Conservation (phyloP, 2,888 invertebrate species). For the Coelogynopora nodosa region DNA sequence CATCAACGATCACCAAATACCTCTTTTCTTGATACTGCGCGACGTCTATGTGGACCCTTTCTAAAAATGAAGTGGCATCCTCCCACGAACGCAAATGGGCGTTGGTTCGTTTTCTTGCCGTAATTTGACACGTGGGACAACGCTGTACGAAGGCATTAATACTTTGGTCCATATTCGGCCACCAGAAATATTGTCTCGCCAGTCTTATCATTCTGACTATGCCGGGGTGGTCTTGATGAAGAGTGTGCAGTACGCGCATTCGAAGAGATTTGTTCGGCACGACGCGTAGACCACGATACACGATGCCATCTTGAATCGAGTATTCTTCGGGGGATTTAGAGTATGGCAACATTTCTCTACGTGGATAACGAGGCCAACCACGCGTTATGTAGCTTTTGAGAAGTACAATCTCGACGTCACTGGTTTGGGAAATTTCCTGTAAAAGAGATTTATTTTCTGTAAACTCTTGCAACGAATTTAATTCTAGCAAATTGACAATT, state of each 20-base stretch:
- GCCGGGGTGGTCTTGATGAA: constrained; percentile 36
- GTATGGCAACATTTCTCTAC: constrained; percentile 4
- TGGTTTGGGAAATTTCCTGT: too few species aligned
- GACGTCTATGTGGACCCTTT: constrained; percentile 22
- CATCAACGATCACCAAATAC: neutral
- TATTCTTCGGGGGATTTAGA: constrained; percentile 17
- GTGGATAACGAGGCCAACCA: constrained; percentile 33
- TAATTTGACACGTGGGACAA: neutral
- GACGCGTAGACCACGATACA: constrained; percentile 17
- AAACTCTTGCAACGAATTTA: constrained; percentile 31
- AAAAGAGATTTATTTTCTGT: neutral
- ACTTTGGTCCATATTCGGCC: constrained; percentile 30
- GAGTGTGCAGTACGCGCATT: constrained; percentile 7
- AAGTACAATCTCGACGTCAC: too few species aligned
- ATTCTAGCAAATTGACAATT: constrained; percentile 26
- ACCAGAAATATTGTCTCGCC: constrained; percentile 40
- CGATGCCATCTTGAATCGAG: constrained; percentile 21
- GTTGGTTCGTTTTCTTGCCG: constrained; percentile 10
- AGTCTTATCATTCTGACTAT: constrained; percentile 37
- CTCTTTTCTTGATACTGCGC: neutral
- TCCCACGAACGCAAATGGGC: constrained; percentile 32
- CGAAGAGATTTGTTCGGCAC: neutral
- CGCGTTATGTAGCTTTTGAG: neutral
- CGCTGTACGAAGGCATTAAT: constrained; percentile 12
- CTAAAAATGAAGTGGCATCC: constrained; percentile 27